Base-by-base conservation (phyloP, 37 sponge, comb jelly and placozoan genomes). In the Hexactinellida sp. region DNA sequence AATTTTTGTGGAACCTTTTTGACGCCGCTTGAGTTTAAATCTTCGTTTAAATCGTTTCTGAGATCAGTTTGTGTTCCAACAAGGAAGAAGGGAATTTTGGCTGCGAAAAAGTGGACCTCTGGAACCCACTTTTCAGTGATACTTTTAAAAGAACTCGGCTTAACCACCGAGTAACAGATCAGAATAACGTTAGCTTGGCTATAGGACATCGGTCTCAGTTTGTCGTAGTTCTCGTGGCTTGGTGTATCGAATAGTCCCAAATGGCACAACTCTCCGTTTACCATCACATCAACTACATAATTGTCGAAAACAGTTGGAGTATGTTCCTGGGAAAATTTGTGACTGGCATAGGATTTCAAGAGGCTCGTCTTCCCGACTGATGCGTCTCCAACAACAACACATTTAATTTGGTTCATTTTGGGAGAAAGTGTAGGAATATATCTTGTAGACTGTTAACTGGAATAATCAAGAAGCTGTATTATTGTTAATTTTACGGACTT, bases 91-190 rank as follows among this genome's bases (percentile, higher is more conserved):
- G 76, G 76, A 25, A 23, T 63, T 63, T 63, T 63, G 3, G 76
- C 1, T 63, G 76, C 76, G 76, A 63, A 63, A 63, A 63, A 63
- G 30, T 63, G 21, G 5, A 63, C 13, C 13, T 63, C 76, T 32
- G 76, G 76, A 10, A 63, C 76, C 76, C 76, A 63, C 30, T 63
- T 63, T n/a, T 63, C 76, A 63, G 76, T 63, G 25, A 63, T 63
- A 23, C 76, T 63, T 63, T n/a, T 63, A 28, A 63, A 63, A 10
- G 76, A 63, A n/a, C 30, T 63, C 76, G 21, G 76, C 34, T 63
- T 63, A 63, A 63, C 76, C 5, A 63, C 76, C 3, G 76, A 63
- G 34, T 63, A 63, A 63, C 76, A 63, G 34, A 63, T n/a, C 34
- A 63, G 34, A 21, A 63, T 63, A 7, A 63, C 30, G 76, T 28